Evolutionary conservation across 2,113 vertebrate genomes (phyloP), one percentile per base, ranked within the genome.

Genomic region (Panurus biarmicus): DNA sequence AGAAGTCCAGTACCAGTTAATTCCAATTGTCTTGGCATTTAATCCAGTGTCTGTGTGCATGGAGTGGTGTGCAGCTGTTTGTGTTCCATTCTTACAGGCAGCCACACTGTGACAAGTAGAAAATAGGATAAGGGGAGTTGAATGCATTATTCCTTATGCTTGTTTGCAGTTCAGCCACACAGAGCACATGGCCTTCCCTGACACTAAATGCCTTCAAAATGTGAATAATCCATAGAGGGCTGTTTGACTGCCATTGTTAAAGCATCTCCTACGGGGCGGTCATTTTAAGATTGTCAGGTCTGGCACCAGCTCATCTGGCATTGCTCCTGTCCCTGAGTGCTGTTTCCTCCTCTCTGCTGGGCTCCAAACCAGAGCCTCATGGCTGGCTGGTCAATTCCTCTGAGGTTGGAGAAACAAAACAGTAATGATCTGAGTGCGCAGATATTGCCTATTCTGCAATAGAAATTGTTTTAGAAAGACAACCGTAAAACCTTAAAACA

Each of bases 221-320:
- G 38, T 36, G 67, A 73, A 62, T 73, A 74, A 85, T 58, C 45
- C 47, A 26, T 44, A 53, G 24, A 88, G 60, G 62, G 36, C 60
- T 35, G 67, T 88, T 93, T 94, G 47, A 80, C 64, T 86, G 69
- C 45, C 13, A 17, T 71, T 81, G 56, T 77, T 40, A n/a, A n/a
- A n/a, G n/a, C n/a, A n/a, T n/a, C n/a, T n/a, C 64, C 80, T 83
- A n/a, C 0, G 3, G 65, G 57, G 36, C 0, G 1, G 60, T 90
- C 8, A 18, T 67, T 92, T 67, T 64, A 64, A 77, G 76, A 29
- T 64, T 78, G 79, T 77, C 47, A 57, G 20, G 51, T 65, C 51
- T 80, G 76, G 38, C 42, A n/a, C 35, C 47, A 66, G 51, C 48
- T 94, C 67, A 67, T 35, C 47, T 89, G 89, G 44, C 29, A 11